Conservation (phyloP, 1,140 invertebrate species). For the Hypsibius dujardini region DNA sequence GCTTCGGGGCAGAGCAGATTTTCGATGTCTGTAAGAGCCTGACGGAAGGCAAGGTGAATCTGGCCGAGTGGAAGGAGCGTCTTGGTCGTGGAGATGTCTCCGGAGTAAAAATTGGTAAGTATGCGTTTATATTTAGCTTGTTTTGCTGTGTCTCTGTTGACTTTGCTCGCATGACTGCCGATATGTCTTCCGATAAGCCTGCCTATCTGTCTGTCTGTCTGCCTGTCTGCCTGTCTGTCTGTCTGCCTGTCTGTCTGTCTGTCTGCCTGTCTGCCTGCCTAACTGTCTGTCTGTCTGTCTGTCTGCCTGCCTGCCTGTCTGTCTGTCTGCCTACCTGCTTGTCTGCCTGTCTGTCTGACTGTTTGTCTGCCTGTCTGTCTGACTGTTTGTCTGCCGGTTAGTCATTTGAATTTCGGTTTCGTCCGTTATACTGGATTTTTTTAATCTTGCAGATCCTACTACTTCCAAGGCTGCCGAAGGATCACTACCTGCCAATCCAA, state of each 20-base stretch:
- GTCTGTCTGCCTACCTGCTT: too few relatives aligned
- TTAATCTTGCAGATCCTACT: neutral
- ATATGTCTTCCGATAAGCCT: neutral
- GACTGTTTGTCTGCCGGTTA: neutral
- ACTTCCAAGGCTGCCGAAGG: neutral
- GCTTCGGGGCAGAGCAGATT: too few relatives aligned
- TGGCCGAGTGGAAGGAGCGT: neutral
- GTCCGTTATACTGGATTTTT: neutral
- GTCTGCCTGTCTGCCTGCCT: too few relatives aligned
- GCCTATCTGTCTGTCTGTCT: too few relatives aligned
- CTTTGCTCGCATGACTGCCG: neutral
- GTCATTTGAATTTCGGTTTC: neutral
- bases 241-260: too few relatives aligned
- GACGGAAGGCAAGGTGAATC: conserved; percentile 15
- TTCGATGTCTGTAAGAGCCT: neutral
- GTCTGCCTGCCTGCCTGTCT: too few relatives aligned
- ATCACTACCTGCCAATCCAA: neutral
- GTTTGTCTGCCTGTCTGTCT: too few relatives aligned
- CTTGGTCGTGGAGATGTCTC: neutral
- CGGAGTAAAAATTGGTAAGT: neutral
- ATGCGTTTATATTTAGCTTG: neutral
- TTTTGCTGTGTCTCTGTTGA: neutral
- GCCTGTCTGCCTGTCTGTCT: too few relatives aligned
- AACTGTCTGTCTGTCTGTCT: too few relatives aligned
- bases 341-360: too few relatives aligned